Evolutionary conservation across 2,113 vertebrate species (phyloP).

Genomic region (Columba janthina): DNA sequence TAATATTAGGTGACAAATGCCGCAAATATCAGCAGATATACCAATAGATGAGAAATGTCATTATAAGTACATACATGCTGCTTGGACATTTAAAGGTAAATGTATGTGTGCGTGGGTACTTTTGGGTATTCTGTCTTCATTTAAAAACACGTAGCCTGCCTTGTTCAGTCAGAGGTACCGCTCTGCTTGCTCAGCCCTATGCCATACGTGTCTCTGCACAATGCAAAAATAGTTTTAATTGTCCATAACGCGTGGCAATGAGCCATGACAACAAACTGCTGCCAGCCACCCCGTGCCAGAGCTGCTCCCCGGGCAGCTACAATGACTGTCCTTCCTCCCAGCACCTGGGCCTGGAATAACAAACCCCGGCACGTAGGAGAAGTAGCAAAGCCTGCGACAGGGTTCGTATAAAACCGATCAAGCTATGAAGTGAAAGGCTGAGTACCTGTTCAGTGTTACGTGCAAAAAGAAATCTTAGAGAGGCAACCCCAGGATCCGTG

Average conservation of each 20-base stretch:
- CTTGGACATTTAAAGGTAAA: not conserved
- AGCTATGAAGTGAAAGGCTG: not conserved
- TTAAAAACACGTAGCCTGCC: not conserved
- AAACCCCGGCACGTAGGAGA: accelerated
- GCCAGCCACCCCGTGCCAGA: not conserved
- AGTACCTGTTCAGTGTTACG: not conserved
- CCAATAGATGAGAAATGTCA: not conserved
- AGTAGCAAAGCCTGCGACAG: not conserved
- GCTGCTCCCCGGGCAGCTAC: not conserved
- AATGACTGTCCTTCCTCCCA: not conserved
- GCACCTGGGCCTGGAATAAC: accelerated
- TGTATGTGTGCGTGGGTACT: not conserved
- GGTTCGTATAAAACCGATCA: not conserved
- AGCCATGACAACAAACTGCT: not conserved
- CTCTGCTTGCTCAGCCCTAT: not conserved
- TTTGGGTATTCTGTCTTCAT: accelerated
- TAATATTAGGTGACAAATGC: not conserved
- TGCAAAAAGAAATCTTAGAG: not conserved
- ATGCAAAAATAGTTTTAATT: not conserved
- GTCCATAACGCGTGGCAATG: not conserved
- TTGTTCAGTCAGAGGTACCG: accelerated
- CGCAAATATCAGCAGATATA: not conserved
- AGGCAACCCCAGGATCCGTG: not conserved
- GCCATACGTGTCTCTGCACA: not conserved
- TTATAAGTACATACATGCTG: not conserved